These are phyloP conservation scores for Drosophila percnosoma DNA, from an alignment of 2,888 invertebrate species.

Conservation along the genomic window DNA sequence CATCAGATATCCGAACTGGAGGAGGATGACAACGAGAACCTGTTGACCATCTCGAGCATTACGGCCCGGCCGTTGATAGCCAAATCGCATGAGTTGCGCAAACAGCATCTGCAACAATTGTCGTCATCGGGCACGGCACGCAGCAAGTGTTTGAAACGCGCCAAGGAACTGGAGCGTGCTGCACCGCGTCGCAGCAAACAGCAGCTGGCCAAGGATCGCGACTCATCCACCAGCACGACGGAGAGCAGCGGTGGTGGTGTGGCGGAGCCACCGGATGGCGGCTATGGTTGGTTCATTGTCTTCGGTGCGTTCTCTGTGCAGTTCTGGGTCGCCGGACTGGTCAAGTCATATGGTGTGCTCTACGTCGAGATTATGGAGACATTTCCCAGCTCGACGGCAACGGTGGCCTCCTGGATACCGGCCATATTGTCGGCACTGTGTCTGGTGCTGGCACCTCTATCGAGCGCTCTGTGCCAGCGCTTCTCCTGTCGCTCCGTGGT, in stretches of 20 bases:
- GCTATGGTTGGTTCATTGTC: conserved; percentile 92
- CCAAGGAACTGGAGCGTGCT: conserved; percentile 58
- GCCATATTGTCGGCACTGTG: conserved; percentile 91
- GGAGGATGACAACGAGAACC: conserved; percentile 89
- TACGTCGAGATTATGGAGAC: conserved; percentile 93
- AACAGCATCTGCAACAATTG: conserved; percentile 45
- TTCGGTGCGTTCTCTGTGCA: conserved; percentile 92
- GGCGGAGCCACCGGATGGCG: conserved; percentile 88
- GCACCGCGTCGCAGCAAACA: conserved; percentile 54
- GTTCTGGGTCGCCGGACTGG: conserved; percentile 92
- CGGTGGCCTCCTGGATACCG: conserved; percentile 92
- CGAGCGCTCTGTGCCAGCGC: conserved; percentile 90
- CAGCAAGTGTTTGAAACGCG: conserved; percentile 55
- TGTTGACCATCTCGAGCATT: conserved; percentile 90
- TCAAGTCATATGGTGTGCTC: conserved; percentile 92
- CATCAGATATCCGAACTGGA: conserved; percentile 86
- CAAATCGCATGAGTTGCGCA: conserved; percentile 88
- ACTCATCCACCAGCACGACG: conserved; percentile 78
- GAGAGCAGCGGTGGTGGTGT: conserved; percentile 80
- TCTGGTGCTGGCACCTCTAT: conserved; percentile 90
- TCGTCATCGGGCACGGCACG: conserved; percentile 52
- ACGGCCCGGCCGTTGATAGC: conserved; percentile 90
- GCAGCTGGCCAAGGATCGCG: conserved; percentile 61
- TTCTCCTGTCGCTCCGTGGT: conserved; percentile 90
- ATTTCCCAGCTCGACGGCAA: conserved; percentile 90